phyloP scores from a whole-genome alignment of 2,888 invertebrate genomes.

The Hyposoter didymator region DNA sequence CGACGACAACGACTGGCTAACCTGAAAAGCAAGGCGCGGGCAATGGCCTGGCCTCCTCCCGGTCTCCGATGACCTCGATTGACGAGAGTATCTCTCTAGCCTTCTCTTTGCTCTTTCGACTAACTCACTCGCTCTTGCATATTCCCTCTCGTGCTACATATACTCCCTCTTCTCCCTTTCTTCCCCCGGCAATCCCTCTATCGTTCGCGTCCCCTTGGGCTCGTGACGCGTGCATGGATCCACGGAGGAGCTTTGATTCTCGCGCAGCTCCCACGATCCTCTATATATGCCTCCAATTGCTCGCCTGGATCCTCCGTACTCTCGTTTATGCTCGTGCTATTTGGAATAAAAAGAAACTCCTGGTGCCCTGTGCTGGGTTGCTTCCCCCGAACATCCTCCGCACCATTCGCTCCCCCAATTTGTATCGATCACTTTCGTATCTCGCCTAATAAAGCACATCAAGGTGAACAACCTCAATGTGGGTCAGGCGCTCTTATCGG shows the following conservation, averaged over 20 bases:
- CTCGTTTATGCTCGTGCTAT: slow-evolving; percentile 64
- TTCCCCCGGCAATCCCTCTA: slow-evolving; percentile 67
- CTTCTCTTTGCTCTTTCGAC: slow-evolving; percentile 55
- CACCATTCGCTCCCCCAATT: neutral
- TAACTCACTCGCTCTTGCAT: slow-evolving; percentile 71
- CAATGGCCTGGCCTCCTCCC: slow-evolving; percentile 84
- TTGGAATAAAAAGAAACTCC: neutral
- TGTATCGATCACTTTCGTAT: slow-evolving; percentile 37
- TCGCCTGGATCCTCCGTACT: slow-evolving; percentile 77
- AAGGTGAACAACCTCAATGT: slow-evolving; percentile 83
- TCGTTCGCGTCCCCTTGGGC: slow-evolving; percentile 37
- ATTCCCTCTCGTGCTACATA: slow-evolving; percentile 46
- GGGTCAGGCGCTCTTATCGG: slow-evolving; percentile 82
- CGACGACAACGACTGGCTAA: slow-evolving; percentile 79
- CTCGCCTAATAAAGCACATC: slow-evolving; percentile 63
- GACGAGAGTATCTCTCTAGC: slow-evolving; percentile 68
- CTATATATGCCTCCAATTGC: slow-evolving; percentile 70
- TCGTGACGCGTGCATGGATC: slow-evolving; percentile 61
- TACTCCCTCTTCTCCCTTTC: slow-evolving; percentile 61
- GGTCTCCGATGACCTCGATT: slow-evolving; percentile 84
- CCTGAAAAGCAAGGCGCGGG: slow-evolving; percentile 82
- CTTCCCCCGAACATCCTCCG: neutral
- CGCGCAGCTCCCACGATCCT: slow-evolving; percentile 55
- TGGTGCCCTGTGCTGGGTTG: neutral
- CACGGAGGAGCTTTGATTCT: slow-evolving; percentile 70